Evolutionary conservation across 2,113 vertebrate genomes (phyloP), one percentile per base, ranked within the genome.

Genomic region (Terrapene triunguis): DNA sequence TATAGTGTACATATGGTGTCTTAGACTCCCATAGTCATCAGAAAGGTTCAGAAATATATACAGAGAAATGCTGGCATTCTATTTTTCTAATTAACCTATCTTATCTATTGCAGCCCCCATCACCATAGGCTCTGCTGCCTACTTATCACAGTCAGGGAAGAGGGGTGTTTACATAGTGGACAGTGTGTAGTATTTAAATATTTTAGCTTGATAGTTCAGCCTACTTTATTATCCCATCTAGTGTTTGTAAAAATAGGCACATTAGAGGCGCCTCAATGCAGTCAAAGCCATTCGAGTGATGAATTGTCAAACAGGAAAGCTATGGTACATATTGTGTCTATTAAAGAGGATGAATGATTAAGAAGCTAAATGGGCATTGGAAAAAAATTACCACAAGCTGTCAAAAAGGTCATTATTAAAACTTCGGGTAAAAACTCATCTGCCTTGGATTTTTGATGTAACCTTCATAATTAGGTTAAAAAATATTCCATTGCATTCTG

Each of bases 321-420:
- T 89, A 55, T 54, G n/a, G 62, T 51, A 22, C 0, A 0, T 84
- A 7, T 76, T 59, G n/a, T 69, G 16, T 78, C 10, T 95, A 3
- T n/a, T 35, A 48, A 89, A 88, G n/a, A 84, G 48, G 80, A 62
- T 81, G 69, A 84, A 76, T 80, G 76, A 84, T 91, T 81, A 69
- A n/a, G 35, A 86, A 50, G 47, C 48, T 84, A 69, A 91, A 76
- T 44, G 44, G 72, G 27, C 80, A 93, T 82, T 25, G 51, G 84
- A 76, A 93, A 44, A 93, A 16, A 57, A 88, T 82, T 84, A 38
- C 65, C 88, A 25, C 1, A 48, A 38, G 5, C 24, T 92, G n/a
- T 89, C 80, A 84, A 38, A 78, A 93, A 57, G 27, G 69, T 50
- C 59, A 54, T 59, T 74, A 62, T 48, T 89, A 88, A 91, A 84